Evolutionary conservation across 2,888 invertebrate species (phyloP).

Genomic region (Falcaria lacertinaria): DNA sequence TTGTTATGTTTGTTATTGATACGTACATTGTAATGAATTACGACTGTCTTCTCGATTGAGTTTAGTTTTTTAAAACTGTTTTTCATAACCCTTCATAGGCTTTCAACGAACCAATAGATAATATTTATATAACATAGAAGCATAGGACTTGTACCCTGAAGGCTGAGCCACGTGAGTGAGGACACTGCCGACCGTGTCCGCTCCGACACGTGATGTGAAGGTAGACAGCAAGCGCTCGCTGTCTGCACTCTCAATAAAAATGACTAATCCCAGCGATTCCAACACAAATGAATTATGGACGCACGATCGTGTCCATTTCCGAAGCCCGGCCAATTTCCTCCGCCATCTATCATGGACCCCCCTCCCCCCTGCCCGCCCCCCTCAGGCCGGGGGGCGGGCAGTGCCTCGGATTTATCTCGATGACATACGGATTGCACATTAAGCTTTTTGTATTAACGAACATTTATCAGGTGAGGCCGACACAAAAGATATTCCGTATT

Average conservation of each 20-base stretch:
- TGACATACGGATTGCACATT: constrained; percentile 23
- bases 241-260: constrained; percentile 20
- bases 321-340: constrained; percentile 35
- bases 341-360: constrained; percentile 30
- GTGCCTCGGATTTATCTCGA: constrained; percentile 15
- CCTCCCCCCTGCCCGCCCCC: not conserved
- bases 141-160: no score
- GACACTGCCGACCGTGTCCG: no score
- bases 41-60: no score
- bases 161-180: no score
- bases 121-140: no score
- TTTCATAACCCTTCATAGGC: no score
- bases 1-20: no score
- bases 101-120: no score
- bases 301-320: constrained; percentile 27
- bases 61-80: no score
- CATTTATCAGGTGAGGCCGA: constrained; percentile 9
- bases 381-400: not conserved
- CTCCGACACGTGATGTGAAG: no score
- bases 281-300: constrained; percentile 24
- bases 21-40: no score
- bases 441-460: constrained; percentile 15
- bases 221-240: not conserved
- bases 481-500: not conserved
- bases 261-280: constrained; percentile 18